phyloP scores from a whole-genome alignment of 2,797 vertebrate genomes.

The Neoniphon sammara region DNA sequence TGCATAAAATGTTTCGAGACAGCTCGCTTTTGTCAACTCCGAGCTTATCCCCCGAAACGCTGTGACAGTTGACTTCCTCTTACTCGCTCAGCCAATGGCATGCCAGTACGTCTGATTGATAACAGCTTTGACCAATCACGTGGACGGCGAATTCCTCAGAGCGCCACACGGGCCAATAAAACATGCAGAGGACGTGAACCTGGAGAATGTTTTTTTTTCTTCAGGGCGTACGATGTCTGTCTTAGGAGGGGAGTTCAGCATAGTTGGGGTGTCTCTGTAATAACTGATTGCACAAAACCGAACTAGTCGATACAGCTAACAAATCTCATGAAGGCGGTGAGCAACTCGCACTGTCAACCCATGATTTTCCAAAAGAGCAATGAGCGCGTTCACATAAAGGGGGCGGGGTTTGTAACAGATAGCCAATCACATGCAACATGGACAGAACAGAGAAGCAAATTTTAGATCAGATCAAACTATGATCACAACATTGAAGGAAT shows the following conservation, averaged over 20 bases:
- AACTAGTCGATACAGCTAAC: background rate
- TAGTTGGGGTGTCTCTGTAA: background rate
- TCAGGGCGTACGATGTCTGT: constrained; percentile 15
- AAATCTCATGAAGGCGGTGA: background rate
- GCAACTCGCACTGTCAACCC: background rate
- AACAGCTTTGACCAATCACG: constrained; percentile 56
- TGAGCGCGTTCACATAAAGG: background rate
- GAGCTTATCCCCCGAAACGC: constrained; percentile 65
- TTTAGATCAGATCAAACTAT: constrained; percentile 9
- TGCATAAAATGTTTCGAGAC: constrained; percentile 57
- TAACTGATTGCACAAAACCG: background rate
- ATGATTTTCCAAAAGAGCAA: no score
- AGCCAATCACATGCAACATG: constrained; percentile 43
- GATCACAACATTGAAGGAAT: constrained; percentile 11
- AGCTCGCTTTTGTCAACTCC: constrained; percentile 73
- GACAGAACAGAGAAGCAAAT: background rate
- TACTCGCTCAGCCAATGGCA: constrained; percentile 61
- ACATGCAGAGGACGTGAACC: constrained; percentile 55
- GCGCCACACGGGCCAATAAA: constrained; percentile 65
- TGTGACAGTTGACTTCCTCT: constrained; percentile 77
- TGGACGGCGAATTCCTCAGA: background rate
- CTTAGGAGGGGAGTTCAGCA: background rate
- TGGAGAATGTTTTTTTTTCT: constrained; percentile 16
- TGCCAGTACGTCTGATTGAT: constrained; percentile 51
- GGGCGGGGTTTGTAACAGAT: constrained; percentile 34